phyloP scores from a whole-genome alignment of 2,797 vertebrate genomes.

The Steatocranus sp. region DNA sequence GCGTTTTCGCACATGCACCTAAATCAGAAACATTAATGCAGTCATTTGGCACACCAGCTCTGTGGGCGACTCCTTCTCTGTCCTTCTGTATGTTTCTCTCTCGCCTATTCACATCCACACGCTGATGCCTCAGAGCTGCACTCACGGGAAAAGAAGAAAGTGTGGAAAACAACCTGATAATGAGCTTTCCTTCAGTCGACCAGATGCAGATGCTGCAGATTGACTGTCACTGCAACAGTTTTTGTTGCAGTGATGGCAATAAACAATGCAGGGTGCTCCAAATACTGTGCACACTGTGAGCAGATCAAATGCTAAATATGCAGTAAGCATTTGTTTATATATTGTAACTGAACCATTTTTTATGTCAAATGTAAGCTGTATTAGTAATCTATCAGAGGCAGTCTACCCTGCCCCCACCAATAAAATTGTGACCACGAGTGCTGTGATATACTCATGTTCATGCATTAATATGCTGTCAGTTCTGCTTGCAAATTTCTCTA shows the following conservation, averaged over 20 bases:
- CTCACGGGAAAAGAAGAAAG: constrained; percentile 40
- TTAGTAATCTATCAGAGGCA: not conserved
- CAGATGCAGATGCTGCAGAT: constrained; percentile 28
- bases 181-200: constrained; percentile 34
- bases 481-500: not conserved
- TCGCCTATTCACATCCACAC: constrained; percentile 7
- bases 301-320: not conserved
- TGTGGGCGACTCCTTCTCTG: constrained; percentile 20
- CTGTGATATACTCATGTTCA: not conserved
- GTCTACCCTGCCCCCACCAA: not conserved
- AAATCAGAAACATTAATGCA: constrained; percentile 21
- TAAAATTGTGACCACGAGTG: not conserved
- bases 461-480: not conserved
- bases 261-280: not conserved
- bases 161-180: constrained; percentile 52
- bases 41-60: constrained; percentile 39
- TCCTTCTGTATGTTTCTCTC: not conserved
- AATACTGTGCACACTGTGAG: not conserved
- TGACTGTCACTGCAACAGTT: not conserved
- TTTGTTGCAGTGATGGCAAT: not conserved
- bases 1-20: constrained; percentile 17
- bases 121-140: constrained; percentile 21
- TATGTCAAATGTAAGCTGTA: not conserved
- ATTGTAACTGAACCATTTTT: not conserved
- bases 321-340: not conserved